Evolutionary conservation across 1,140 invertebrate species (phyloP), one percentile per base, ranked within the genome.

Genomic region (Eriosoma lanigerum): DNA sequence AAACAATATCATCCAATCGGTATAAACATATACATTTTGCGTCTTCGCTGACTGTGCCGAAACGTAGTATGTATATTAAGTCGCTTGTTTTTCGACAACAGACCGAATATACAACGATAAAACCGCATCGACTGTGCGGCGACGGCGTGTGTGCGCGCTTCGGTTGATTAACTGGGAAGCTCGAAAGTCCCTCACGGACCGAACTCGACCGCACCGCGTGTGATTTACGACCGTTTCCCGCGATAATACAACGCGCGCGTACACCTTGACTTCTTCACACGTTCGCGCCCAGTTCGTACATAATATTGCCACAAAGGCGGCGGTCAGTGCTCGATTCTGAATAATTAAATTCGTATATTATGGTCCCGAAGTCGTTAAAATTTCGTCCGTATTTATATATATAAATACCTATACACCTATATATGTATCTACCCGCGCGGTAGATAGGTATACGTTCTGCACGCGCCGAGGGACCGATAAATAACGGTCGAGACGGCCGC

Each of bases 261-360:
- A 38, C 32, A 3, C 8, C 8, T 4, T 8, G 32, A 62, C 26
- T 62, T 62, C 60, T 62, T 62, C 60, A 10, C 60, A 17, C 60
- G 60, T 62, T 32, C 17, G 17, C 60, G 58, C 15, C 26, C 24
- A 21, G 12, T n/a, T n/a, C 54, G 21, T 3, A 21, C 3, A 1
- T 21, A 58, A 21, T 13, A 58, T 24, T 3, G 4, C 38, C 3
- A 44, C 3, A 10, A 6, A 21, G 15, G 6, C 60, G 60, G 26
- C 26, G 60, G 60, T 62, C 60, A 62, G 60, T 62, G 60, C 60
- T n/a, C 60, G 60, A 62, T 62, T 62, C 60, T 62, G 60, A 62
- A 62, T 62, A 62, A 62, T 62, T 62, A 62, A 62, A 19, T 24
- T 29, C 6, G 1, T 56, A 60, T 15, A 15, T 15, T 24, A 60